These are phyloP conservation scores for Acrobasis suavella DNA, from an alignment of 2,888 invertebrate genomes.

Conservation along the genomic window DNA sequence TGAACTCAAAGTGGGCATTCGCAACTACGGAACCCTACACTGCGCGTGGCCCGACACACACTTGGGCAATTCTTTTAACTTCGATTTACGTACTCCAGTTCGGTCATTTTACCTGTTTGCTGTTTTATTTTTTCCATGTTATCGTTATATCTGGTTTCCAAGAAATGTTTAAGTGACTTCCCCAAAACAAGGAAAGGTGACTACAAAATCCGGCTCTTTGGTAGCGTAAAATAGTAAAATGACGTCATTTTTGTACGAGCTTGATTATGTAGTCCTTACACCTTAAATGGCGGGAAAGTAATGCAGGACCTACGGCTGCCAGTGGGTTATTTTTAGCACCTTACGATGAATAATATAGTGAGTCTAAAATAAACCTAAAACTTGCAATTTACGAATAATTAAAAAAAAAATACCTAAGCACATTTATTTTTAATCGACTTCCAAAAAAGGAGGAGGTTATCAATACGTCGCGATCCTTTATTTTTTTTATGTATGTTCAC, in stretches of 20 bases:
- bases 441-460: too few relatives aligned
- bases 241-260: constrained; percentile 41
- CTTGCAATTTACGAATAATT: background rate
- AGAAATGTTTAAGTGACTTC: background rate
- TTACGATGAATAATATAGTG: background rate
- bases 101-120: too few relatives aligned
- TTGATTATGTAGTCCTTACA: constrained; percentile 30
- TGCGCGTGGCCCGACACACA: too few relatives aligned
- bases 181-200: background rate
- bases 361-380: background rate
- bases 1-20: too few relatives aligned
- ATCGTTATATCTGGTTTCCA: background rate
- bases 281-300: constrained; percentile 43
- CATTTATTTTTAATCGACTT: background rate
- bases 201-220: background rate
- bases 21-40: too few relatives aligned
- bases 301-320: constrained; percentile 19
- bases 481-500: too few relatives aligned
- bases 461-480: too few relatives aligned
- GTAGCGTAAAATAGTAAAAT: constrained; percentile 29
- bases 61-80: too few relatives aligned
- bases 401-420: too few relatives aligned
- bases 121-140: too few relatives aligned
- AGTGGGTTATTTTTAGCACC: background rate
- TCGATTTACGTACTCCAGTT: too few relatives aligned